A percentile compares a stretch with the other conserved stretches of the same genome.
Evolutionary conservation across 2,797 vertebrate genomes (phyloP).

Genomic region (Onychomys torridus): DNA sequence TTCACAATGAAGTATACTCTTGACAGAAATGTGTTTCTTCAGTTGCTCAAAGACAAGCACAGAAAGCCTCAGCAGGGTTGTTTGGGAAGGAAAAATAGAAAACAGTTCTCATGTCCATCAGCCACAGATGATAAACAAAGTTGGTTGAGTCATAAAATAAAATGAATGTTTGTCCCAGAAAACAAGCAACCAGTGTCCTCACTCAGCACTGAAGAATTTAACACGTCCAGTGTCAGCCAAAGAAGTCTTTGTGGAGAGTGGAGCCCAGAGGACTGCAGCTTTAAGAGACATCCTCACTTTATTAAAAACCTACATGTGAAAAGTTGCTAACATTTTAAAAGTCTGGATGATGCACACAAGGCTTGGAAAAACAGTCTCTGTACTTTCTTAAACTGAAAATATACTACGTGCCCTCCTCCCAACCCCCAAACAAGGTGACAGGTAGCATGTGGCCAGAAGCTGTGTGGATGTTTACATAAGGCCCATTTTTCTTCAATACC

Average conservation of each 20-base stretch:
- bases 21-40: background rate
- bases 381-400: conserved; percentile 1
- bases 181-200: background rate
- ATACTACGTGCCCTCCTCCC: background rate
- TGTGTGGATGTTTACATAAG: background rate
- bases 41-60: background rate
- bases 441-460: background rate
- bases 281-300: background rate
- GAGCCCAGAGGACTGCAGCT: background rate
- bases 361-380: background rate
- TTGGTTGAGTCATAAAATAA: background rate
- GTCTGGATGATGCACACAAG: background rate
- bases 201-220: background rate
- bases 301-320: background rate
- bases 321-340: conserved; percentile 16
- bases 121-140: background rate
- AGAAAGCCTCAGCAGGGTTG: background rate
- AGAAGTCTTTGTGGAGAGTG: background rate
- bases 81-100: background rate
- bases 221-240: background rate
- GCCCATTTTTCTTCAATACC: background rate
- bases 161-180: conserved; percentile 1
- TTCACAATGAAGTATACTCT: background rate
- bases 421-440: background rate
- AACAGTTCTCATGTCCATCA: background rate